Evolutionary conservation across 2,113 vertebrate species (phyloP), one percentile per base, ranked within the genome.

Genomic region (Hylia prasina): DNA sequence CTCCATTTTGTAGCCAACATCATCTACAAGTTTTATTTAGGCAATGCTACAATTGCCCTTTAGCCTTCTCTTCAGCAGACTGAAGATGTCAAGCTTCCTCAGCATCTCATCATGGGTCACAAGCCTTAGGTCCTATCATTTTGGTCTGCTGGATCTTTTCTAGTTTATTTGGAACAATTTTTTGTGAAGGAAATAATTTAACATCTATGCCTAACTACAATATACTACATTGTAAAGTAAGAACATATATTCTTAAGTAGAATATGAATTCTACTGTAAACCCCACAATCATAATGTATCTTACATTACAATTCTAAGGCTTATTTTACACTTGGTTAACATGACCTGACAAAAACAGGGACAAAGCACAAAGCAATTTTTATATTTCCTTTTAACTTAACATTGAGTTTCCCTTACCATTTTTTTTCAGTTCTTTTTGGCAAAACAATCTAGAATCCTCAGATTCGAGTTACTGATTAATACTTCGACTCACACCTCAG

Each of bases 261-360:
- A 76, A 9, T 17, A 64, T 8, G 3, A 87, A 84, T 66, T 47
- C 8, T 63, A 75, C 20, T 51, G 35, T 23, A 87, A 87, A 51
- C 4, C 9, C 20, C 30, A 50, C 5, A 50, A 15, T 33, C 7
- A 22, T 4, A 5, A 44, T 0, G 2, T 14, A 42, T 4, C 1
- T 1, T 30, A 53, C 8, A 39, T 47, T 7, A 47, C 7, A 81
- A 63, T 30, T 30, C 13, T 7, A 65, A 50, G 15, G 31, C 6
- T 87, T 65, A 35, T 56, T 66, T 40, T 18, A 80, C 10, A 28
- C 7, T 42, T 56, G n/a, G 13, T 58, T 87, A 84, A 50, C 10
- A 4, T 6, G 8, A 73, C 15, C n/a, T 54, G 23, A 75, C 16
- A 82, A 82, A 92, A 93, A 45, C 10, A 57, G 1, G 2, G 15